These are phyloP conservation scores for Eupithecia dodoneata DNA, from an alignment of 2,888 invertebrate genomes.

Conservation along the genomic window DNA sequence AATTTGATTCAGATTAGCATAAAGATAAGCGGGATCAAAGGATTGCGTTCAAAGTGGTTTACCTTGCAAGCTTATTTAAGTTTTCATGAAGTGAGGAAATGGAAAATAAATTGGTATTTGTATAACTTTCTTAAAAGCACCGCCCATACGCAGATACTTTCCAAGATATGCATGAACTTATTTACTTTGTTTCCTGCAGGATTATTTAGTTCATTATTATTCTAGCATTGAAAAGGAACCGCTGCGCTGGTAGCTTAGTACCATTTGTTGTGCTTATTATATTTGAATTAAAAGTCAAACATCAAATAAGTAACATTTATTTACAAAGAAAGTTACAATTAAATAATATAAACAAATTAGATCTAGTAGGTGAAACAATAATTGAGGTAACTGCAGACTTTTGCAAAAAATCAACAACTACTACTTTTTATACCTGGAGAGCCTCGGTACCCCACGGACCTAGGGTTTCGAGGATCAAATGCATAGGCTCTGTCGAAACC, in stretches of 20 bases:
- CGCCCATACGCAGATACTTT: constrained; percentile 39
- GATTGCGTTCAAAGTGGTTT: constrained; percentile 82
- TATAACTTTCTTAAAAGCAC: constrained; percentile 74
- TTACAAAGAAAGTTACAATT: no score
- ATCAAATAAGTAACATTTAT: constrained; percentile 9
- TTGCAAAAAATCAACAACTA: no score
- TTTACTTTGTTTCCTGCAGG: constrained; percentile 72
- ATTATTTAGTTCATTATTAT: constrained; percentile 64
- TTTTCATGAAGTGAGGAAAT: constrained; percentile 83
- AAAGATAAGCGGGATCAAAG: constrained; percentile 81
- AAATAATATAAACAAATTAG: no score
- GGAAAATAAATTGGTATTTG: constrained; percentile 83
- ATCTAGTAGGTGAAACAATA: no score
- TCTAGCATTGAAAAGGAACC: constrained; percentile 55
- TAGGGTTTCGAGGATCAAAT: no score
- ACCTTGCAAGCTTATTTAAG: constrained; percentile 82
- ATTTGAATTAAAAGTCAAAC: constrained; percentile 42
- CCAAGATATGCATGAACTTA: constrained; percentile 40
- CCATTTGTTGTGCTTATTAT: constrained; percentile 35
- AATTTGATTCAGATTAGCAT: constrained; percentile 79
- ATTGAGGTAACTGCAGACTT: no score
- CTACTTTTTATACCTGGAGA: no score
- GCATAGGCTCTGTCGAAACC: no score
- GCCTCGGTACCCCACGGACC: no score
- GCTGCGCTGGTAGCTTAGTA: constrained; percentile 31